A percentile compares a stretch with the other conserved stretches of the same genome.
Evolutionary conservation across 2,888 invertebrate species (phyloP).

Genomic region (Matsumyia berberina): DNA sequence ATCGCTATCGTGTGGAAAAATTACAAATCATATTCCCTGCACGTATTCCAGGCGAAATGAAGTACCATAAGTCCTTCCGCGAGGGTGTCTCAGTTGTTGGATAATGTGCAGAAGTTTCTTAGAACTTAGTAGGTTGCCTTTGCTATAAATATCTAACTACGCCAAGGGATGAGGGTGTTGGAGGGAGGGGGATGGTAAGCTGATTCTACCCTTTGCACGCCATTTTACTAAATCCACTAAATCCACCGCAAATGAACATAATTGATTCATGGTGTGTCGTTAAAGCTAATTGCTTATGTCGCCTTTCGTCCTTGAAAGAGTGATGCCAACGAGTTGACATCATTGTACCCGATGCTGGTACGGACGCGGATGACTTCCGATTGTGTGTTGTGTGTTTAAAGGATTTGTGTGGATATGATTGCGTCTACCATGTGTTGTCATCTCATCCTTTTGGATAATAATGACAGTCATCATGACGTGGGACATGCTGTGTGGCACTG

Average conservation of each 20-base stretch:
- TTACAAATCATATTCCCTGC: slow-evolving; percentile 67
- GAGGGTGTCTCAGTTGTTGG: slow-evolving; percentile 37
- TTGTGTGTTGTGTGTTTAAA: slow-evolving; percentile 38
- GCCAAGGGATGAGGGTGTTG: background rate
- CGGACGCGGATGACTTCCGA: slow-evolving; percentile 63
- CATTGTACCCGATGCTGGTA: slow-evolving; percentile 31
- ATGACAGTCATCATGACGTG: slow-evolving; percentile 36
- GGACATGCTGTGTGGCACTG: background rate
- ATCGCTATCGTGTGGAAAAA: slow-evolving; percentile 46
- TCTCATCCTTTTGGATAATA: slow-evolving; percentile 55
- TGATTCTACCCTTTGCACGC: slow-evolving; percentile 45
- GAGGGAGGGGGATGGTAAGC: slow-evolving; percentile 19
- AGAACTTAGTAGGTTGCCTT: background rate
- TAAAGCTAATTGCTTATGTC: slow-evolving; percentile 70
- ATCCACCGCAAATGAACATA: slow-evolving; percentile 67
- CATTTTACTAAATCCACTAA: slow-evolving; percentile 59
- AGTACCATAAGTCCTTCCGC: slow-evolving; percentile 72
- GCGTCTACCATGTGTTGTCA: slow-evolving; percentile 47
- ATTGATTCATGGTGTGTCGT: slow-evolving; percentile 73
- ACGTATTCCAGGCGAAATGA: slow-evolving; percentile 67
- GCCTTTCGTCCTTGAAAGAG: slow-evolving; percentile 47
- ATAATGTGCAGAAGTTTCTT: slow-evolving; percentile 48
- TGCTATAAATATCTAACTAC: slow-evolving; percentile 35
- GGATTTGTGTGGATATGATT: slow-evolving; percentile 33
- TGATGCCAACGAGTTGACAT: slow-evolving; percentile 58